Base-by-base conservation (phyloP, 2,888 invertebrate genomes). In the Ormyrus labotus region DNA sequence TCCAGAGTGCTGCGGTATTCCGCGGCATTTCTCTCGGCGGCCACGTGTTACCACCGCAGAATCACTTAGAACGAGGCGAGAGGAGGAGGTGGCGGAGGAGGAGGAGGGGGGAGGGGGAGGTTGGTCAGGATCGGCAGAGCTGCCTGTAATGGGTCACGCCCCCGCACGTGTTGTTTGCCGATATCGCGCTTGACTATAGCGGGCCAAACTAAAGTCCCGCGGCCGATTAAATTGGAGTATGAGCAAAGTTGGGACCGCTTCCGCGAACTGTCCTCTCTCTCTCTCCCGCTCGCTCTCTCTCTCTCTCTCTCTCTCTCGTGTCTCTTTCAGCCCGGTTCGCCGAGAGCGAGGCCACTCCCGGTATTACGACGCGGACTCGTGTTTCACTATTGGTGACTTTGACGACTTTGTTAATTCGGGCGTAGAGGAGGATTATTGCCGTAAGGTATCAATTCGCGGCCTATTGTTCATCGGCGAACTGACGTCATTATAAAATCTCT, bases 141-240 rank as follows among this genome's bases (percentile, higher is more conserved):
- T 19, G 70, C 50, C 61, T 34, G 67, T 75, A 75, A 79, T 79
- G 76, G 63, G 67, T 61, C 69, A 76, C 51, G 75, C 73, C 48
- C 34, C 64, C 81, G 74, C 82, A 71, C 80, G 82, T 82, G 71
- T 71, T 78, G 78, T 78, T 78, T 78, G 65, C 65, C 63, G 64
- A 78, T 78, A 78, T 78, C 63, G 71, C 65, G 58, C 11, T 7
- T 8, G 13, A 45, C 50, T 13, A 34, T 8, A 45, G 63, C 8
- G 8, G 50, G n/a, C 5, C 50, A 50, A 50, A n/a, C 50, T 13
- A 13, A 13, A 47, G n/a, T 7, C 19, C 34, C 13, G 57, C 47
- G 13, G 4, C n/a, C 78, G 78, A 71, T 78, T 69, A 78, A 78
- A 78, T 65, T 78, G 78, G 71, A 78, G 58, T 78, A 78, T 65